Evolutionary conservation across 1,140 invertebrate species (phyloP).

Genomic region (Alviniconcha marisindica): DNA sequence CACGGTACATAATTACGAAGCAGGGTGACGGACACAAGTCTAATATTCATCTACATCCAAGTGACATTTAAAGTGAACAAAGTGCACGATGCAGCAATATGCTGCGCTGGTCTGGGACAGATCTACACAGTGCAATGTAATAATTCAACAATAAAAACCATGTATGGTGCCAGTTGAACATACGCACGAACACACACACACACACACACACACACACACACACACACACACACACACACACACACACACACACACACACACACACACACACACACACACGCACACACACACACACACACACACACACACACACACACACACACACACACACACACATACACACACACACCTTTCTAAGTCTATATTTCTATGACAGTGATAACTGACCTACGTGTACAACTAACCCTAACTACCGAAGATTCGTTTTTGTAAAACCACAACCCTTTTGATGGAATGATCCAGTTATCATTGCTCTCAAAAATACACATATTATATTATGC

Average conservation of each 20-base stretch:
- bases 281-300: slow-evolving; percentile 8
- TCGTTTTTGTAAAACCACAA: slow-evolving; percentile 23
- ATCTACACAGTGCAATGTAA: too few relatives aligned
- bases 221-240: too few relatives aligned
- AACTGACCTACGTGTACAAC: too few relatives aligned
- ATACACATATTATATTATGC: not conserved
- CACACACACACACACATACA: slow-evolving; percentile 21
- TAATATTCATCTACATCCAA: too few relatives aligned
- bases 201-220: not conserved
- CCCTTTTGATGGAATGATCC: slow-evolving; percentile 24
- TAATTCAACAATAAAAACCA: too few relatives aligned
- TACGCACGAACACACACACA: slow-evolving; percentile 2
- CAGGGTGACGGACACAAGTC: too few relatives aligned
- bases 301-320: slow-evolving; percentile 36
- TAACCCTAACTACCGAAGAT: not conserved
- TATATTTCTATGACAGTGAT: too few relatives aligned
- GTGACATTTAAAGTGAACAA: too few relatives aligned
- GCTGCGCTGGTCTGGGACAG: too few relatives aligned
- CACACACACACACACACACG: slow-evolving; percentile 18
- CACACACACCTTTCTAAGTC: not conserved
- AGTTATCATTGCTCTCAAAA: not conserved
- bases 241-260: not conserved
- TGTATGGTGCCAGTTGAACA: too few relatives aligned
- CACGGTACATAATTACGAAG: too few relatives aligned
- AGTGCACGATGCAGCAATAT: too few relatives aligned